phyloP scores from a whole-genome alignment of 2,888 invertebrate species.

The Onchidella celtica region DNA sequence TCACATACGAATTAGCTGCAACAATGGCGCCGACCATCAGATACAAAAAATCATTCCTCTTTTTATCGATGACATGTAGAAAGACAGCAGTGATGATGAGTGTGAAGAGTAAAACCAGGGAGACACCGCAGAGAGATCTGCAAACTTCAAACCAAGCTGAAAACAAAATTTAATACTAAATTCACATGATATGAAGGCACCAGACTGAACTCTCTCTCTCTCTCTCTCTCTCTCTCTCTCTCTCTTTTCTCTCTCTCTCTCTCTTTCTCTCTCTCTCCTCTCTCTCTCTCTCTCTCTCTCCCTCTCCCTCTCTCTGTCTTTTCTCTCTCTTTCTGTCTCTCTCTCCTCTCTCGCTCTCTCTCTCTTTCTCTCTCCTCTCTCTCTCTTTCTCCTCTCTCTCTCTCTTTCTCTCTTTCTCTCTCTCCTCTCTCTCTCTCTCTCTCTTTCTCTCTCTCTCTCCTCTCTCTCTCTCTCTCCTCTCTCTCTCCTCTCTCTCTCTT shows the following conservation, averaged over 20 bases:
- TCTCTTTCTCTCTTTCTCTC: not conserved
- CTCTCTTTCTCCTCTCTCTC: not conserved
- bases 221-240: too few species aligned
- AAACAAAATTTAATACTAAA: not conserved
- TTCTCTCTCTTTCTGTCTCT: too few species aligned
- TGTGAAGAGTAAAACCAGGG: not conserved
- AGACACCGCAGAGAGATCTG: not conserved
- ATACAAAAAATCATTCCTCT: not conserved
- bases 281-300: not conserved
- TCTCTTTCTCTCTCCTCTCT: conserved; percentile 2
- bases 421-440: not conserved
- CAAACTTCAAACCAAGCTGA: conserved; percentile 14
- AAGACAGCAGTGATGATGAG: not conserved
- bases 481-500: not conserved
- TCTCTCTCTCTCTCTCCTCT: not conserved
- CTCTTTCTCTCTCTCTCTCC: not conserved
- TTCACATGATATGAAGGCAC: not conserved
- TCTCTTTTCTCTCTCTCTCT: too few species aligned
- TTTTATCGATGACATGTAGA: not conserved
- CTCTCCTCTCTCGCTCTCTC: too few species aligned
- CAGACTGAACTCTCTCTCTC: too few species aligned
- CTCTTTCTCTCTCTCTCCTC: too few species aligned
- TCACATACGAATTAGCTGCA: not conserved
- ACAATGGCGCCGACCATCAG: not conserved
- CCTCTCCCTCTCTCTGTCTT: not conserved